phyloP scores from a whole-genome alignment of 2,888 invertebrate genomes.

The Amphipyra tragopoginis region DNA sequence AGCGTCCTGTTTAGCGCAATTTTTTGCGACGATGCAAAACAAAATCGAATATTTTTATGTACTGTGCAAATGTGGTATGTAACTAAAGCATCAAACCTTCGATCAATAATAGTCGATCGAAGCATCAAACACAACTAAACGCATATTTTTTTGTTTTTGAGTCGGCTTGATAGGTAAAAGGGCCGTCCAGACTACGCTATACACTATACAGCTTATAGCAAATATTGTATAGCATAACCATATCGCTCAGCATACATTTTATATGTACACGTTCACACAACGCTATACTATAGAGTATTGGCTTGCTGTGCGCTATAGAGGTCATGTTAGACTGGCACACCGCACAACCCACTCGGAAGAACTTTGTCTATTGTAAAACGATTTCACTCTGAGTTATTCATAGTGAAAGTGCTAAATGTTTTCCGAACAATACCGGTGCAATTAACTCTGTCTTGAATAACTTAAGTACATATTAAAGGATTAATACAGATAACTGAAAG shows the following conservation, averaged over 20 bases:
- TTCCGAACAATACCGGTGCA: constrained; percentile 70
- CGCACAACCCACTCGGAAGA: constrained; percentile 65
- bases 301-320: too few relatives aligned
- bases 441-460: constrained; percentile 54
- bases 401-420: constrained; percentile 76
- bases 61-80: neutral
- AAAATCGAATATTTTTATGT: neutral
- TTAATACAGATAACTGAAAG: constrained; percentile 22
- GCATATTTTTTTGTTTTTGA: constrained; percentile 5
- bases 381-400: constrained; percentile 78
- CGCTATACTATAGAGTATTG: too few relatives aligned
- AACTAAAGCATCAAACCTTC: too few relatives aligned
- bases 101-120: too few relatives aligned
- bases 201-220: too few relatives aligned
- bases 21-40: neutral
- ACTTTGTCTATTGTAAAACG: constrained; percentile 74
- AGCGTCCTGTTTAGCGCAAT: neutral
- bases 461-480: constrained; percentile 31
- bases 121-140: neutral
- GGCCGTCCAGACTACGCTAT: too few relatives aligned
- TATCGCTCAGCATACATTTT: too few relatives aligned
- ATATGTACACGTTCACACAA: too few relatives aligned
- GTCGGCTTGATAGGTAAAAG: constrained; percentile 8
- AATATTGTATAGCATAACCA: too few relatives aligned
- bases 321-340: constrained; percentile 63